phyloP scores from a whole-genome alignment of 2,113 vertebrate genomes.

The Chelonoidis abingdonii region DNA sequence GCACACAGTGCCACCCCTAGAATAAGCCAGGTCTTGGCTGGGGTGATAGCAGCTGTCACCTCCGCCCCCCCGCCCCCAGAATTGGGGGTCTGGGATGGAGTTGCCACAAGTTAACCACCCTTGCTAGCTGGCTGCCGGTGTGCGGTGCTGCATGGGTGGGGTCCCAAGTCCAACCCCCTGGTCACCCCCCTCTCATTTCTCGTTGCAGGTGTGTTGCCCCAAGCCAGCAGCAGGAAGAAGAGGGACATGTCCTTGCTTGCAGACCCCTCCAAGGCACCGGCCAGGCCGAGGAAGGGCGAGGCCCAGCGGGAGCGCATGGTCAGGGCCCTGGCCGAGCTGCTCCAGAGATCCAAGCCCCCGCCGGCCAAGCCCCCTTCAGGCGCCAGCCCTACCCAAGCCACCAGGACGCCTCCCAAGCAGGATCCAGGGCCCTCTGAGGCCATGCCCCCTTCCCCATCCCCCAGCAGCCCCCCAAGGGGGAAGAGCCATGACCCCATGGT shows the following conservation, averaged over 20 bases:
- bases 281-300: conserved; percentile 46
- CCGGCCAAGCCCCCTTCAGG: conserved; percentile 29
- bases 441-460: not conserved
- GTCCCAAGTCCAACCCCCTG: not conserved
- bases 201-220: not conserved
- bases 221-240: not conserved
- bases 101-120: not conserved
- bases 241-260: not conserved
- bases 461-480: not conserved
- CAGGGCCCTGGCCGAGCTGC: conserved; percentile 75
- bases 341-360: conserved; percentile 65
- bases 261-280: not conserved
- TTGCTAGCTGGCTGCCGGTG: not conserved
- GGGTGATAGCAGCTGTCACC: not conserved
- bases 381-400: not conserved
- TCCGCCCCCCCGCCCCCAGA: too few relatives aligned
- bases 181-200: not conserved
- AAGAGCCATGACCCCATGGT: conserved; percentile 27
- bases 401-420: not conserved
- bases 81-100: too few relatives aligned
- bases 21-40: not conserved
- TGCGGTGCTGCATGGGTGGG: too few relatives aligned
- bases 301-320: conserved; percentile 75
- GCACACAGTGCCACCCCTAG: not conserved
- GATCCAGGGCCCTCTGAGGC: not conserved